Evolutionary conservation across 2,888 invertebrate species (phyloP), one percentile per base, ranked within the genome.

Genomic region (Trichogramma evanescens): DNA sequence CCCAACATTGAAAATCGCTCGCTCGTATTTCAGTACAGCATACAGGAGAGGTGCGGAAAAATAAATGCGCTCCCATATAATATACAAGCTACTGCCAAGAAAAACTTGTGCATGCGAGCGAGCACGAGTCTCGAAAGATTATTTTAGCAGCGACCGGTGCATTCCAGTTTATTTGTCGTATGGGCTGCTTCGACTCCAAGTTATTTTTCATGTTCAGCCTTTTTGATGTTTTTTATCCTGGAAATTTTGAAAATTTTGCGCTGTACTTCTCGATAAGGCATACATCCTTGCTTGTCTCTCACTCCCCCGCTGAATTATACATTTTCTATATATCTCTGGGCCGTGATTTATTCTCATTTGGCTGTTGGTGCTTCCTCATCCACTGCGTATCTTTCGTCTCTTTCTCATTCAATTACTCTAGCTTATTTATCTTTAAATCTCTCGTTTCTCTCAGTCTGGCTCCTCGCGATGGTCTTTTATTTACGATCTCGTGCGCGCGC

Each of bases 341-440:
- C 57, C 64, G 61, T 64, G 61, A 64, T 64, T 63, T 64, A 64
- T 64, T 58, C 59, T 46, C 56, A 51, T 55, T 53, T 26, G 41
- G 56, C 46, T 13, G 13, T 2, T 13, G 13, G 13, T 13, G 13
- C 13, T 13, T 13, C 13, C 13, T 13, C 13, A 13, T 13, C 13
- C 13, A 13, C 67, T 66, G 67, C 65, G 67, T 39, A 38, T 68
- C 70, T 70, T 70, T 69, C 67, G 66, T 66, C 13, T 69, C 69
- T 64, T 66, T 66, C 61, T 59, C 61, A 61, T 63, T 63, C 63
- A 61, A 64, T 62, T 61, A 61, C 61, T 56, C 54, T 10, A 44
- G 50, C 58, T 58, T 63, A 58, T 63, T 63, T 61, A 56, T 63
- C 60, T 63, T 51, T 53, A 56, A 58, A 42, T 61, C 9, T 56